Base-by-base conservation (phyloP, 1,140 invertebrate genomes). In the Papilio polyxenes region DNA sequence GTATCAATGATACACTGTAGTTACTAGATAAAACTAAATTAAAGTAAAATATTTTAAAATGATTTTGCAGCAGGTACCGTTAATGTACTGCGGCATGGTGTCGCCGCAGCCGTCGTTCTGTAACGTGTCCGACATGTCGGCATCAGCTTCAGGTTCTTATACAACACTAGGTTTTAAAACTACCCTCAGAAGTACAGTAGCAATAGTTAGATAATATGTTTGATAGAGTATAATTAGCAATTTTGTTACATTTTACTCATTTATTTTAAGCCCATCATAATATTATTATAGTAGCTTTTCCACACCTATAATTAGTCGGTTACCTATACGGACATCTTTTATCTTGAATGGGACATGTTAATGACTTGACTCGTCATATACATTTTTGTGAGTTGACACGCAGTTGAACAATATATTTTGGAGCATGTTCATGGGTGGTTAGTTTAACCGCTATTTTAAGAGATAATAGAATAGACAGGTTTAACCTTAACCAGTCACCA, bases 71-170 rank as follows among this genome's bases (percentile, higher is more conserved):
- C 89, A 94, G 92, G 91, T 94, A 9, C 90, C 89, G 56, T 91
- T 94, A 89, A 92, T 94, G 86, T 94, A 90, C 82, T 94, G 92
- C 87, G 91, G 90, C 49, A 92, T 94, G 89, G 90, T 92, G 81
- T 94, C 93, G n/a, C 93, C 93, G 62, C 92, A 94, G 83, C 91
- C 92, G 56, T 92, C 93, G 65, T 93, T 91, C 82, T 93, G 92
- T 91, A 94, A 93, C 87, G 89, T 92, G 8, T 93, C 93, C 6
- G 93, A 94, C 75, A 90, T 93, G 69, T 92, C 92, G 7, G 88
- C 91, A 0, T 89, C 92, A 44, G 90, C 87, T 31, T 93, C 92
- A 94, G 93, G 93, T 94, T 89, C 83, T 53, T 74, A 62, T 37
- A 48, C 53, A 62, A 65, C 77, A 20, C 51, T 75, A 44, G 15